phyloP scores from a whole-genome alignment of 2,888 invertebrate species.

The Petrolisthes manimaculis region DNA sequence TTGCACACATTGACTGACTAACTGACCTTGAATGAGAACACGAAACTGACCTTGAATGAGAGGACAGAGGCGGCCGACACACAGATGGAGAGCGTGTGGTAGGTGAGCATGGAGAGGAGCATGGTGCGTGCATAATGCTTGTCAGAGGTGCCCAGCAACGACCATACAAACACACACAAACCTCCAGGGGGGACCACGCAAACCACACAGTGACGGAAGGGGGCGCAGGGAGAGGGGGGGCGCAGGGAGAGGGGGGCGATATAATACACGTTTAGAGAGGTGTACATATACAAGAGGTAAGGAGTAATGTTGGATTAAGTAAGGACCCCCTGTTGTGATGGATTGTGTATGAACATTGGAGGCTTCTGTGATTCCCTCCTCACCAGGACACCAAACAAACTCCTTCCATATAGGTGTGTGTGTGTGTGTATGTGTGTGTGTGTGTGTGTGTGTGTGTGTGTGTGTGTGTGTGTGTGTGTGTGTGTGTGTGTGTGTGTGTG shows the following conservation, averaged over 20 bases:
- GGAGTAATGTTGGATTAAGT: not conserved
- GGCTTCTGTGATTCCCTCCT: too few species aligned
- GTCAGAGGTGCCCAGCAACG: constrained; percentile 62
- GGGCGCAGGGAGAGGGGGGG: not conserved
- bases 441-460: too few species aligned
- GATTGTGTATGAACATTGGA: too few species aligned
- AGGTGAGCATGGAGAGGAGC: constrained; percentile 59
- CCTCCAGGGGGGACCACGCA: too few species aligned
- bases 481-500: too few species aligned
- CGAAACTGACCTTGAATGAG: constrained; percentile 15
- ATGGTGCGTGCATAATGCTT: constrained; percentile 63
- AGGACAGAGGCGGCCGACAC: constrained; percentile 38
- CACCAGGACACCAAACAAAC: too few species aligned
- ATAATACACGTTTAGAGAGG: not conserved
- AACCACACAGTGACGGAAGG: not conserved
- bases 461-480: too few species aligned
- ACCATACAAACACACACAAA: constrained; percentile 62
- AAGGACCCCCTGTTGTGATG: too few species aligned
- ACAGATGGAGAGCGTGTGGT: constrained; percentile 58
- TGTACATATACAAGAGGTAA: not conserved
- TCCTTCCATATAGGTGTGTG: too few species aligned
- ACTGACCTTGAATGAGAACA: too few species aligned
- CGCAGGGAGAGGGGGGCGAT: not conserved
- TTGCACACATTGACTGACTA: not conserved
- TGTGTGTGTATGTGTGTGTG: too few species aligned